Evolutionary conservation across 1,140 invertebrate species (phyloP).

Genomic region (Carcinoscorpius rotundicauda): DNA sequence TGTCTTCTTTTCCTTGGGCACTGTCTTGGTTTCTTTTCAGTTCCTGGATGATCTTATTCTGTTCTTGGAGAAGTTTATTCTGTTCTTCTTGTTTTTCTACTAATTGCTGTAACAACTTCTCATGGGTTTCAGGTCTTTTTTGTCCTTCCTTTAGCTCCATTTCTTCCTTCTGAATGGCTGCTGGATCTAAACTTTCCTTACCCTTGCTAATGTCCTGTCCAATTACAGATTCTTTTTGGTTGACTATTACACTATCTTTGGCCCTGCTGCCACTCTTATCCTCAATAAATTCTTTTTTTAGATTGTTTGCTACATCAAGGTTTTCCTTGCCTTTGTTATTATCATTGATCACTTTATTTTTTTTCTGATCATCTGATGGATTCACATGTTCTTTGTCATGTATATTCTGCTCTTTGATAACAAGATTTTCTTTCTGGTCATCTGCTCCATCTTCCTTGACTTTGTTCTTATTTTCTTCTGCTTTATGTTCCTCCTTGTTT

Average conservation of each 20-base stretch:
- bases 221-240: background rate
- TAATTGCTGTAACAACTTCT: slow-evolving; percentile 38
- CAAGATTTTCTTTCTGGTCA: no score
- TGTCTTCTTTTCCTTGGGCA: slow-evolving; percentile 19
- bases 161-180: slow-evolving; percentile 32
- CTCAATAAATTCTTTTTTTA: background rate
- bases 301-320: no score
- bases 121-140: slow-evolving; percentile 31
- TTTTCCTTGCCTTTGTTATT: no score
- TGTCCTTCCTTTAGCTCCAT: slow-evolving; percentile 35
- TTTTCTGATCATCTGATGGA: no score
- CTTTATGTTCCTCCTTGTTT: no score
- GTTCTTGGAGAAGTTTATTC: slow-evolving; percentile 36
- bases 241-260: background rate
- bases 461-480: no score
- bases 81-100: slow-evolving; percentile 39
- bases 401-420: no score
- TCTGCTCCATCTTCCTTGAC: no score
- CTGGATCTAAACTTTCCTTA: slow-evolving; percentile 30
- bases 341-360: no score
- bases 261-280: background rate
- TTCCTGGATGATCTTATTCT: slow-evolving; percentile 42
- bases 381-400: no score
- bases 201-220: slow-evolving; percentile 21
- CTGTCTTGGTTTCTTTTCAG: slow-evolving; percentile 37